Evolutionary conservation across 2,888 invertebrate species (phyloP), one percentile per base, ranked within the genome.

Genomic region (Spodoptera littoralis): DNA sequence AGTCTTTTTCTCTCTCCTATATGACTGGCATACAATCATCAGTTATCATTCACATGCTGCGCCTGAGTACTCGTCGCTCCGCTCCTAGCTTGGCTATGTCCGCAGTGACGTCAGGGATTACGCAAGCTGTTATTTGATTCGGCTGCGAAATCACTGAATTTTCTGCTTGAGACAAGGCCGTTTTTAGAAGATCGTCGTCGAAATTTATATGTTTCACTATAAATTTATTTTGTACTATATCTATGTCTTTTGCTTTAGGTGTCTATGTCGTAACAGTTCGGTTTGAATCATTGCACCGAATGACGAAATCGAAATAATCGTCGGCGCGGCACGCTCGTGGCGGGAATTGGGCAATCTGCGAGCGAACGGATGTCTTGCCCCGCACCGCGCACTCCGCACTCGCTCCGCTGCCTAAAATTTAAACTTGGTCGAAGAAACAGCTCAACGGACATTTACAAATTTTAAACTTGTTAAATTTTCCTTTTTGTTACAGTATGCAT

Each of bases 1-100:
- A 96, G 96, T 96, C 96, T 96, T 96, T 96, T 96, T 96, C 96
- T 96, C 96, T 96, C 96, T 96, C 96, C 96, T 96, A 96, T 96
- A 95, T 93, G 94, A 92, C 91, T 87, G 91, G 92, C 95, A 95
- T 95, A 87, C 89, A 84, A 83, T 77, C 91, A 73, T 84, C 94
- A 36, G 55, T 12, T 22, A 53, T 59, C 59, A 44, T 63, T 74
- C 55, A 13, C 64, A 63, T 51, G 70, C 71, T 73, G 60, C 60
- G 59, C 69, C 65, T 60, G 69, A 60, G 65, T 64, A 66, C 49
- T 62, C 51, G 65, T 43, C 50, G 58, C 27, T 50, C 53, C 50
- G 18, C 68, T 64, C 49, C 59, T 56, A 73, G 66, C 64, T 73
- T 75, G 80, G 84, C 83, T 81, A 84, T 89, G 91, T 91, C 87